phyloP scores from a whole-genome alignment of 2,888 invertebrate genomes.

The Pristionchus arcanus region DNA sequence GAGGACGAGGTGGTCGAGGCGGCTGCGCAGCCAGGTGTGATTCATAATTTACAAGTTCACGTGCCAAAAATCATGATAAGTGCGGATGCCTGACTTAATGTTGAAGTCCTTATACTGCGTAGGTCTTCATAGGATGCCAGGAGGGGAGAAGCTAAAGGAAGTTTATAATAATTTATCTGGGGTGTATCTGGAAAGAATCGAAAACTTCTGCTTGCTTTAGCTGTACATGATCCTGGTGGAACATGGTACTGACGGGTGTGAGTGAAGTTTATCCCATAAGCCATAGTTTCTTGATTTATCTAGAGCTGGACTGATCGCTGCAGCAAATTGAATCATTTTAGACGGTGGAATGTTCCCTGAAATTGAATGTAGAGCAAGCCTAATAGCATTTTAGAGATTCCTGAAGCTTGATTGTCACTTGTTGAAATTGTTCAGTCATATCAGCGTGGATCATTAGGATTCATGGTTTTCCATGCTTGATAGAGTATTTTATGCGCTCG shows the following conservation, averaged over 20 bases:
- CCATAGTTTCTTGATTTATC: too few species aligned
- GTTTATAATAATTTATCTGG: too few species aligned
- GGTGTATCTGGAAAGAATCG: too few species aligned
- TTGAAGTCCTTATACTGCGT: too few species aligned
- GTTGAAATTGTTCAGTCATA: neutral
- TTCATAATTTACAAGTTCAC: too few species aligned
- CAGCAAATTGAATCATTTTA: neutral
- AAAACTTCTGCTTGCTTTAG: too few species aligned
- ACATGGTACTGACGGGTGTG: neutral
- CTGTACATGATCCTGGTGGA: neutral
- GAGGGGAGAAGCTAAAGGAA: too few species aligned
- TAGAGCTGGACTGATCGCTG: neutral
- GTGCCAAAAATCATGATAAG: too few species aligned
- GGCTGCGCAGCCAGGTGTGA: neutral
- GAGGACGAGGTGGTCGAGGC: constrained; percentile 10
- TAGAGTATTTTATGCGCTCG: neutral
- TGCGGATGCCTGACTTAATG: too few species aligned
- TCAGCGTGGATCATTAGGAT: neutral
- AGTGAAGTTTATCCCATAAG: neutral
- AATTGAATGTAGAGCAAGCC: neutral
- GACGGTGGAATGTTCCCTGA: neutral
- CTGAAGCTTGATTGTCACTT: neutral
- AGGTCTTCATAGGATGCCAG: too few species aligned
- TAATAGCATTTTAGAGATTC: neutral
- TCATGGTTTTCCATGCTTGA: neutral